Evolutionary conservation across 2,888 invertebrate genomes (phyloP), one percentile per base, ranked within the genome.

Genomic region (Epirrhoe tristata): DNA sequence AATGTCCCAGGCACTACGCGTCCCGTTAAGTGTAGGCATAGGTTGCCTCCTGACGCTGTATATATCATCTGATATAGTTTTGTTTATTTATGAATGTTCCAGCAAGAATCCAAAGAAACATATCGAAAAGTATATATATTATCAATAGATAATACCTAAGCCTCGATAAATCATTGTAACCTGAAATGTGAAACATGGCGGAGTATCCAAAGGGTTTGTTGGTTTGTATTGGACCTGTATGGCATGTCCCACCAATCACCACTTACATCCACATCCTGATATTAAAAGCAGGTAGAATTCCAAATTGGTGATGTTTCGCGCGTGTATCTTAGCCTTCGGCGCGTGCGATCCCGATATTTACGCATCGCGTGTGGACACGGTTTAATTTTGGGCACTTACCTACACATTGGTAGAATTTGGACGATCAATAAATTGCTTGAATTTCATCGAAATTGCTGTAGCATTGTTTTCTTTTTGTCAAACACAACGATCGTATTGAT

Each of bases 351-450:
- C 55, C 59, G 55, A 63, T 61, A 63, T 62, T 69, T 69, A 69
- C 52, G 55, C 51, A 55, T 74, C 70, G 72, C 72, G 72, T 74
- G 74, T 66, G 66, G 63, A 67, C 65, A n/a, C 43, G 31, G 52
- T 60, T 36, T 66, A 58, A 68, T 68, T 68, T 66, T 34, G 43
- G 50, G 48, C 66, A 71, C 55, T 66, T 68, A 62, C 48, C 63
- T 54, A 43, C 53, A 43, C 52, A 55, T 55, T 36, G 50, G 31
- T 51, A 31, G 32, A 55, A 57, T 43, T 62, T 58, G 16, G 53
- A 16, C 39, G 43, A 70, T 69, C 65, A 53, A 67, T 63, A 63
- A 67, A 67, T 67, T 53, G 57, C 32, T 63, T 51, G 54, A 55
- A 67, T 67, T 55, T 63, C 36, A 52, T 39, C 63, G 6, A 63